Evolutionary conservation across 2,888 invertebrate species (phyloP).

Genomic region (Micoletzkya japonica): DNA sequence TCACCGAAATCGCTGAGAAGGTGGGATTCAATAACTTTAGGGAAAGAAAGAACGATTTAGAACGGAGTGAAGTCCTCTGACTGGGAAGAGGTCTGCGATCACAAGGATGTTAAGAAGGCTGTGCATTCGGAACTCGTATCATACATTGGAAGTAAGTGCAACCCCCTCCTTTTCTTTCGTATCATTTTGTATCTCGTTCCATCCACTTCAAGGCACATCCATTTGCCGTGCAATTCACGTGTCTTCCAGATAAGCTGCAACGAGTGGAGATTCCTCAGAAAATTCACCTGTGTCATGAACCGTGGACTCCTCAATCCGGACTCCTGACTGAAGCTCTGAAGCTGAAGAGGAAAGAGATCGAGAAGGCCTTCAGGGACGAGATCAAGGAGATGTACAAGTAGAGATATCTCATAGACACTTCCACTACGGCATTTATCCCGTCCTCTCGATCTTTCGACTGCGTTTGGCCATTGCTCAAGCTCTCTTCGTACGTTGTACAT

Average conservation of each 20-base stretch:
- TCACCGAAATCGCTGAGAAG: conserved; percentile 75
- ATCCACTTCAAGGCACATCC: background rate
- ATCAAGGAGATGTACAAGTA: conserved; percentile 86
- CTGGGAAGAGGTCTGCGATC: conserved; percentile 78
- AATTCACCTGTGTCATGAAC: conserved; percentile 83
- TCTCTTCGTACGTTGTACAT: too few relatives aligned
- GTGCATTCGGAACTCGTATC: conserved; percentile 77
- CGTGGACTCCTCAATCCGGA: conserved; percentile 96
- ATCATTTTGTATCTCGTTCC: background rate
- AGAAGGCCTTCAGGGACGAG: conserved; percentile 87
- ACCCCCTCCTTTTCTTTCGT: background rate
- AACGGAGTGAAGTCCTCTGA: conserved; percentile 43
- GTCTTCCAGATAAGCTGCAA: conserved; percentile 78
- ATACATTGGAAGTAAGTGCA: conserved; percentile 38
- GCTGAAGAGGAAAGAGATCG: conserved; percentile 92
- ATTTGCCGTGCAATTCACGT: background rate
- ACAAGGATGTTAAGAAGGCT: conserved; percentile 76
- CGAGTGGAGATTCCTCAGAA: conserved; percentile 89
- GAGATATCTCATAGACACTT: too few relatives aligned
- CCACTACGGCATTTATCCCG: too few relatives aligned
- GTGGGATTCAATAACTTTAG: conserved; percentile 60
- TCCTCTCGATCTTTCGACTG: too few relatives aligned
- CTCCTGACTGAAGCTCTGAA: conserved; percentile 97
- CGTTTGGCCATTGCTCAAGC: too few relatives aligned
- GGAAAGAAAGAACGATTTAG: background rate